Evolutionary conservation across 92 coral and sea anemone genomes (phyloP).

Genomic region (Epizoanthus illoricatus): DNA sequence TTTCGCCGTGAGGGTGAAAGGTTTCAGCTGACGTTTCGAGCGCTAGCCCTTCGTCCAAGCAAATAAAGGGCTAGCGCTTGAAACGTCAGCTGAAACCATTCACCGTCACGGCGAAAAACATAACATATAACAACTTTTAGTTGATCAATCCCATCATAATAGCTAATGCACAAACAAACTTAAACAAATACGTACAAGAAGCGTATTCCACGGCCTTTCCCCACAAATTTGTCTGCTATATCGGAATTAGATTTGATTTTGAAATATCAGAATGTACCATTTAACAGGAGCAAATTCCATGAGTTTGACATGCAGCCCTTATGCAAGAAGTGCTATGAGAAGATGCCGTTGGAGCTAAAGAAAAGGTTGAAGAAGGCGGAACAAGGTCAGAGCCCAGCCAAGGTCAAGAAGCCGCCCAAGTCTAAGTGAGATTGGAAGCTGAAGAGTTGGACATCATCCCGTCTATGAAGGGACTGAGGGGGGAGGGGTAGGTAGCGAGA

Average conservation of each 20-base stretch:
- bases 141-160: too few species aligned
- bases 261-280: neutral
- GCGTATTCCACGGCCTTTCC: too few species aligned
- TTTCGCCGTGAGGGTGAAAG: too few species aligned
- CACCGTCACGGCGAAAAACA: too few species aligned
- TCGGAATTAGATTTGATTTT: neutral
- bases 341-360: constrained; percentile 97
- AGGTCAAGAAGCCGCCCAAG: constrained; percentile 30
- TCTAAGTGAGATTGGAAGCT: constrained; percentile 8
- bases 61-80: too few species aligned
- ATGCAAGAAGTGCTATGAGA: constrained; percentile 98
- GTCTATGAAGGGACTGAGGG: neutral
- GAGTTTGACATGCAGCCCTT: constrained; percentile 98
- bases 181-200: too few species aligned
- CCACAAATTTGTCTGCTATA: too few species aligned
- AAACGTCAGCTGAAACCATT: too few species aligned
- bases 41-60: too few species aligned
- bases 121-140: too few species aligned
- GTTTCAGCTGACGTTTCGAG: too few species aligned
- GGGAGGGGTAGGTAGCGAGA: neutral
- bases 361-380: constrained; percentile 93
- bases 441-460: neutral
- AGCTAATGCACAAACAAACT: too few species aligned
- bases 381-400: constrained; percentile 72
- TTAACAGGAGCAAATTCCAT: constrained; percentile 93